Percentiles rank a stretch among this genome's conserved stretches.
Conservation (phyloP, 35 echinoderm and acorn worm species). For the Eucidaris tribuloides region DNA sequence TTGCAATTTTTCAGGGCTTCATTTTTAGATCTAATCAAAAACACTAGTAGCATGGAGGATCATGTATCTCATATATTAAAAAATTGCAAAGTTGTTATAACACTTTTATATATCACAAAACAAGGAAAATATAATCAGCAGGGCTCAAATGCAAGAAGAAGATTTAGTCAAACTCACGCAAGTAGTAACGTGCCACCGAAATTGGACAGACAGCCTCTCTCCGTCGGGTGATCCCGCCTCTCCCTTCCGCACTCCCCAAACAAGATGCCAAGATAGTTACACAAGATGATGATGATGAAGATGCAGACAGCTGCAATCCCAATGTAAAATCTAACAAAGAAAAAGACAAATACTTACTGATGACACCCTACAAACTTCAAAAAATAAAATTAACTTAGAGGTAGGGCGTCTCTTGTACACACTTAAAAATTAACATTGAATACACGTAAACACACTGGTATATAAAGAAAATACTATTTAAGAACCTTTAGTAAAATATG, state of each 20-base stretch:
- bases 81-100: not conserved
- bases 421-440: too few species aligned
- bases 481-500: too few species aligned
- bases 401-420: too few species aligned
- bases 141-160: too few species aligned
- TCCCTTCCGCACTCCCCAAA: slow-evolving; percentile 66
- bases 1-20: too few species aligned
- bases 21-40: too few species aligned
- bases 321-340: slow-evolving; percentile 24
- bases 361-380: not conserved
- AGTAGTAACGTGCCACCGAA: slow-evolving; percentile 47
- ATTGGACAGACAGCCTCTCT: slow-evolving; percentile 55
- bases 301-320: slow-evolving; percentile 41
- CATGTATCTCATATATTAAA: too few species aligned
- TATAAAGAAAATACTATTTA: too few species aligned
- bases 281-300: slow-evolving; percentile 43
- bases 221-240: slow-evolving; percentile 38
- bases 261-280: slow-evolving; percentile 46
- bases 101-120: not conserved
- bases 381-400: not conserved
- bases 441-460: too few species aligned
- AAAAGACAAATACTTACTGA: not conserved
- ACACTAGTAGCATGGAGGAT: too few species aligned
- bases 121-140: not conserved
- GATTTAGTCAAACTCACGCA: slow-evolving; percentile 42